phyloP scores from a whole-genome alignment of 2,888 invertebrate species.

The Pammene fasciana region DNA sequence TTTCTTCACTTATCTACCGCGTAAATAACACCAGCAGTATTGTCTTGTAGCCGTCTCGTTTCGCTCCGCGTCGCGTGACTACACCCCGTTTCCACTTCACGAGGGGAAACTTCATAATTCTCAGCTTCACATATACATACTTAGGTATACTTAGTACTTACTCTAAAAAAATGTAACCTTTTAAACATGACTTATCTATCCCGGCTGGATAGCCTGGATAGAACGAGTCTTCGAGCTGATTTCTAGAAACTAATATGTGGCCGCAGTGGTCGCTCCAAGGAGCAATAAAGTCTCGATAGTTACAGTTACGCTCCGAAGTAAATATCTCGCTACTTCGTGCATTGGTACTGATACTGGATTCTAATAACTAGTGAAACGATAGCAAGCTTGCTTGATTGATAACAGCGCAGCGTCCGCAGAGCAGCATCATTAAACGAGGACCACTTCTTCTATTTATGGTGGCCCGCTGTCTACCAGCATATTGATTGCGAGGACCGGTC shows the following conservation, averaged over 20 bases:
- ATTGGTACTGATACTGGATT: slow-evolving; percentile 37
- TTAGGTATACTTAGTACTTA: slow-evolving; percentile 41
- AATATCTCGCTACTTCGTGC: slow-evolving; percentile 41
- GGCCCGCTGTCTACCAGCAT: slow-evolving; percentile 68
- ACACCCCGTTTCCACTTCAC: slow-evolving; percentile 59
- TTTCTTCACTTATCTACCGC: slow-evolving; percentile 69
- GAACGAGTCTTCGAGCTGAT: slow-evolving; percentile 43
- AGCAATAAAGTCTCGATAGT: slow-evolving; percentile 57
- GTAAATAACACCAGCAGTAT: slow-evolving; percentile 67
- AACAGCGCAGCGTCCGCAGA: slow-evolving; percentile 65
- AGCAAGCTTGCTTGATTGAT: slow-evolving; percentile 67
- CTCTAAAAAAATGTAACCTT: slow-evolving; percentile 53
- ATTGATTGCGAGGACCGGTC: slow-evolving; percentile 72
- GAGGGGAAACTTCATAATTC: slow-evolving; percentile 70
- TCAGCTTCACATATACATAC: slow-evolving; percentile 52
- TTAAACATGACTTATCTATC: slow-evolving; percentile 46
- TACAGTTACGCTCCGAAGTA: slow-evolving; percentile 49
- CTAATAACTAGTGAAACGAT: slow-evolving; percentile 65
- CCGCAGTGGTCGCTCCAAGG: slow-evolving; percentile 47
- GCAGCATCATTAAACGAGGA: slow-evolving; percentile 68
- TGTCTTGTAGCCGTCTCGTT: slow-evolving; percentile 64
- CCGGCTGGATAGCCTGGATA: not conserved
- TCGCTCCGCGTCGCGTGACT: slow-evolving; percentile 71
- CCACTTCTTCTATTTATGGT: slow-evolving; percentile 76
- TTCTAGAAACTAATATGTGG: slow-evolving; percentile 51